Evolutionary conservation across 2,113 vertebrate species (phyloP), one percentile per base, ranked within the genome.

Genomic region (Empidonax alnorum): DNA sequence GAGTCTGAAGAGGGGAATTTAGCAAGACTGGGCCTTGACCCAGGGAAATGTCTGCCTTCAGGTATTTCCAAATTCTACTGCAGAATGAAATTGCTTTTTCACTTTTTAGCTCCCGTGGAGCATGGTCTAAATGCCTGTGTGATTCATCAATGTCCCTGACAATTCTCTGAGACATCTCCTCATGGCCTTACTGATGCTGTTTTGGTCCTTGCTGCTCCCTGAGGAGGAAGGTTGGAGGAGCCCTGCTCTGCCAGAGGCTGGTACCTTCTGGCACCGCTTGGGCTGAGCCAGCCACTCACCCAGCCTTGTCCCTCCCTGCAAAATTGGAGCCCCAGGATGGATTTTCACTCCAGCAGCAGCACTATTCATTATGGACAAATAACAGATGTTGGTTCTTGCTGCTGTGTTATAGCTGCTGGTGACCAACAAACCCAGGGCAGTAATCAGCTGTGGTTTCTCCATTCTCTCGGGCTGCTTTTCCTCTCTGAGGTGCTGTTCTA

Each of bases 81-180:
- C 20, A 71, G 31, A 71, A 82, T 44, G 37, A 90, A 85, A 91
- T 90, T 50, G 39, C 18, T 41, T 91, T 94, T 97, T 79, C 68
- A 71, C 9, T 52, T 89, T 62, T 83, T 71, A 76, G 4, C 28
- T 85, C 58, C 73, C 46, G 23, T 5, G 27, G 42, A 90, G 15
- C 17, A 53, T 3, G 5, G 24, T 31, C 19, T 61, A 53, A 73
- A 79, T 68, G 68, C 49, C 56, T 88, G 6, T n/a, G 46, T 55
- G 39, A 85, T 96, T 91, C 65, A 71, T 85, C 90, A 96, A 1
- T 30, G 39, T 71, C 56, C 22, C 56, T 50, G 77, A 14, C 31
- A 91, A 77, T 82, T 84, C 86, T 46, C 46, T 39, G 75, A 63
- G 89, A 56, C 42, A 41, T 27, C 27, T 31, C 4, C 25, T 42